phyloP scores from a whole-genome alignment of 2,888 invertebrate genomes.

The Thereva nobilitata region DNA sequence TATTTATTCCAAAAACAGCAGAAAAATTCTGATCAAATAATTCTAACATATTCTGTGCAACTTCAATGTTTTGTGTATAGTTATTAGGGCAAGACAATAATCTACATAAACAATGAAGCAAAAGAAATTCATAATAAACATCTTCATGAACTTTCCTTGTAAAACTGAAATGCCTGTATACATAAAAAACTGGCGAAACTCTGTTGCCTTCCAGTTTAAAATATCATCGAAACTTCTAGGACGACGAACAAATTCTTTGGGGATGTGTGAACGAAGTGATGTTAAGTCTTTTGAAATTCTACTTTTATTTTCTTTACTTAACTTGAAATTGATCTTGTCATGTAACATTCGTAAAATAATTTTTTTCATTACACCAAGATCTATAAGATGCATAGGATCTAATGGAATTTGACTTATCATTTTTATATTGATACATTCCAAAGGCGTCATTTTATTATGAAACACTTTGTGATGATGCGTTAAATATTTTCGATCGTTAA shows the following conservation, averaged over 20 bases:
- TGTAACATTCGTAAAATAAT: slow-evolving; percentile 24
- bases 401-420: slow-evolving; percentile 33
- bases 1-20: slow-evolving; percentile 29
- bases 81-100: slow-evolving; percentile 24
- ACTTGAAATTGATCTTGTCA: slow-evolving; percentile 15
- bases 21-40: slow-evolving; percentile 25
- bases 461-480: slow-evolving; percentile 32
- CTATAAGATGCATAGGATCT: slow-evolving; percentile 34
- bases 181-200: slow-evolving; percentile 33
- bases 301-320: slow-evolving; percentile 7
- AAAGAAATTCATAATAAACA: slow-evolving; percentile 36
- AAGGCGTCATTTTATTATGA: slow-evolving; percentile 12
- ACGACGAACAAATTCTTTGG: slow-evolving; percentile 18
- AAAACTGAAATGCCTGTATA: slow-evolving; percentile 17
- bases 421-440: slow-evolving; percentile 26
- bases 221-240: slow-evolving; percentile 28
- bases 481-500: slow-evolving; percentile 27
- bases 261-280: slow-evolving; percentile 9
- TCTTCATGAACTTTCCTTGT: slow-evolving; percentile 20
- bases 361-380: slow-evolving; percentile 32
- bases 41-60: slow-evolving; percentile 22
- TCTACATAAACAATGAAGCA: slow-evolving; percentile 30
- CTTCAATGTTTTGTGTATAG: slow-evolving; percentile 9
- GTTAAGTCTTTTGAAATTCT: neutral
- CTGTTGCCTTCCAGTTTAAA: slow-evolving; percentile 33